Conservation (phyloP, 2,113 vertebrate genomes). For the Aviceda subcristata region DNA sequence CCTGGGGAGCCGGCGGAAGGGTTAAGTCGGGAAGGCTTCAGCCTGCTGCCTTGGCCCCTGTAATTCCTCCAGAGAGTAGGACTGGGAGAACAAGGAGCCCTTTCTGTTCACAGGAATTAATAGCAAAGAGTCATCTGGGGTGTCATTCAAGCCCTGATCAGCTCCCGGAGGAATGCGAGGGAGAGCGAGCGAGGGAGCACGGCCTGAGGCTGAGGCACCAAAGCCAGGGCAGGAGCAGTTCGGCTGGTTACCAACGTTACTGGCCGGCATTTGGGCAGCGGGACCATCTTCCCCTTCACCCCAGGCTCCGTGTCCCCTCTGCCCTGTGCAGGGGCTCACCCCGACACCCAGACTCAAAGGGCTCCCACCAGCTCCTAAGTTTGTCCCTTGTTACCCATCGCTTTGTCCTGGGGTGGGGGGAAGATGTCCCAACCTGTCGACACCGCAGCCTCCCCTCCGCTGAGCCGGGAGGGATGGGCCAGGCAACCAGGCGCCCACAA, state of each 20-base stretch:
- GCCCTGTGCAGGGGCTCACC: background rate
- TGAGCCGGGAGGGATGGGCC: background rate
- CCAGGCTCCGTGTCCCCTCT: background rate
- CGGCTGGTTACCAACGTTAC: conserved; percentile 20
- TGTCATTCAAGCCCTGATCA: conserved; percentile 81
- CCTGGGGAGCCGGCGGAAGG: conserved; percentile 60
- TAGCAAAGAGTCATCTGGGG: conserved; percentile 81
- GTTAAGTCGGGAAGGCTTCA: conserved; percentile 75
- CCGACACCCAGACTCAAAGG: background rate
- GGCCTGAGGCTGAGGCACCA: conserved; percentile 56
- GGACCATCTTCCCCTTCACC: background rate
- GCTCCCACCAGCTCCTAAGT: background rate
- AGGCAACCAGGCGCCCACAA: background rate
- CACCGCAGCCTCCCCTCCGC: background rate
- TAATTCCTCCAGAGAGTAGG: conserved; percentile 75
- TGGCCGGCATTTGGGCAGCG: background rate
- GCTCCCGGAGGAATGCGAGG: conserved; percentile 77
- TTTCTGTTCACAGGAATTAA: conserved; percentile 83
- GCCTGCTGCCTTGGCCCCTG: conserved; percentile 72
- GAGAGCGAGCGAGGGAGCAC: conserved; percentile 33
- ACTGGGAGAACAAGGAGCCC: conserved; percentile 79
- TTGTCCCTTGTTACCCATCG: background rate
- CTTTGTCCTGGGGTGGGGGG: fast-evolving
- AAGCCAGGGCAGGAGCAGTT: conserved; percentile 43
- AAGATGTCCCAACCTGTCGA: background rate